Conservation (phyloP, 2,797 vertebrate species). For the Microctenopoma stevenorrisi region DNA sequence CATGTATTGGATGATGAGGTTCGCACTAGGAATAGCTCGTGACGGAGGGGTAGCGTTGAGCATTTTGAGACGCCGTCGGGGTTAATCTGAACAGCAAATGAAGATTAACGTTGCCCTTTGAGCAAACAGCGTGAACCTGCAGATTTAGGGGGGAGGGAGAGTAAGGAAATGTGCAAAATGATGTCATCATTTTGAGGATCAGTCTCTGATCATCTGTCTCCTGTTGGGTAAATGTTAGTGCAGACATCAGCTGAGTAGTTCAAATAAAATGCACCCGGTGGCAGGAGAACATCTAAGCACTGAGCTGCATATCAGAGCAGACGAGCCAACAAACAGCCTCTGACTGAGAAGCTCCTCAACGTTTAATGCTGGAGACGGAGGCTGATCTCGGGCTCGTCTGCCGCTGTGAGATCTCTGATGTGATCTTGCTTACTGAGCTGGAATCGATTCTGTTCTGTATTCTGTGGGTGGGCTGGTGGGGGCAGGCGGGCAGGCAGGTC, state of each 20-base stretch:
- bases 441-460: conserved; percentile 34
- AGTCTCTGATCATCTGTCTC: not conserved
- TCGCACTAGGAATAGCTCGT: not conserved
- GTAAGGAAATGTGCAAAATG: not conserved
- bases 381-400: conserved; percentile 13
- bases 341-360: conserved; percentile 7
- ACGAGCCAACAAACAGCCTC: not conserved
- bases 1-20: conserved; percentile 6
- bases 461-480: conserved; percentile 31
- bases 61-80: not conserved
- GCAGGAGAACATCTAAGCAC: not conserved
- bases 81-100: conserved; percentile 11
- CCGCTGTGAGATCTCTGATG: conserved; percentile 37
- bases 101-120: not conserved
- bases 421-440: conserved; percentile 40
- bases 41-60: too few relatives aligned
- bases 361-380: conserved; percentile 20
- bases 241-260: not conserved
- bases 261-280: not conserved
- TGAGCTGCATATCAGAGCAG: not conserved
- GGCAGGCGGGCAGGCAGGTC: conserved; percentile 12
- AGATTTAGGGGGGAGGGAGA: not conserved
- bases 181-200: not conserved
- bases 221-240: not conserved
- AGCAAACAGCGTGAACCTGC: not conserved